Percentiles rank a stretch among this genome's conserved stretches.
Conservation (phyloP, 1,140 invertebrate genomes). For the Sycobia sp. region DNA sequence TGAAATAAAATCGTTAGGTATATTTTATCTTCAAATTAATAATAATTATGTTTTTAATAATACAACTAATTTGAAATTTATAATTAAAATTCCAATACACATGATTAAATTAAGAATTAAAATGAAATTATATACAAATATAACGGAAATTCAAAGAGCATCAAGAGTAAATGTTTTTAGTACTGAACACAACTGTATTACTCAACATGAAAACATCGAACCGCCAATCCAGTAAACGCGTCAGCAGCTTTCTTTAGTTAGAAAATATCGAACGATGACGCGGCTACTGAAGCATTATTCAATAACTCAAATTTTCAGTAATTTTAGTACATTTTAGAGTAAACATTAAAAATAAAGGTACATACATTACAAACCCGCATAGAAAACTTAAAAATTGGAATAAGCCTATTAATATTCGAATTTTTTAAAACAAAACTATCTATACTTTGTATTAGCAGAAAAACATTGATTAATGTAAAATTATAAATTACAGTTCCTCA, state of each 20-base stretch:
- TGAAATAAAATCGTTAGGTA: no score
- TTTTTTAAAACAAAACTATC: no score
- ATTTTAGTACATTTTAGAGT: not conserved
- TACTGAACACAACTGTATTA: conserved; percentile 37
- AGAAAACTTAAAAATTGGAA: no score
- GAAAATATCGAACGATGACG: conserved; percentile 53
- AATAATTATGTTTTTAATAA: no score
- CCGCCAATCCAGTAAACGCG: conserved; percentile 37
- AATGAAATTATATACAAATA: conserved; percentile 2
- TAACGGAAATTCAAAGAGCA: conserved; percentile 25
- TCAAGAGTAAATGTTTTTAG: conserved; percentile 28
- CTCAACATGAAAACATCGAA: conserved; percentile 47
- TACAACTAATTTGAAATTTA: no score
- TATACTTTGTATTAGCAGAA: no score
- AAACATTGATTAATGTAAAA: no score
- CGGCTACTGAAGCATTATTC: conserved; percentile 37
- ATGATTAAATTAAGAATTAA: not conserved
- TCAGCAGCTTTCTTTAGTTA: conserved; percentile 49
- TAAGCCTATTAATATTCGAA: no score
- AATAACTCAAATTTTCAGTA: not conserved
- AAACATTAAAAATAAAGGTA: not conserved
- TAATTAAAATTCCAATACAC: not conserved
- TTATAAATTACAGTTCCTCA: no score
- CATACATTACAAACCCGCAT: no score
- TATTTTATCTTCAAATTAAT: no score